Conservation (phyloP, 2,888 invertebrate genomes). For the Silvanus unidentatus region DNA sequence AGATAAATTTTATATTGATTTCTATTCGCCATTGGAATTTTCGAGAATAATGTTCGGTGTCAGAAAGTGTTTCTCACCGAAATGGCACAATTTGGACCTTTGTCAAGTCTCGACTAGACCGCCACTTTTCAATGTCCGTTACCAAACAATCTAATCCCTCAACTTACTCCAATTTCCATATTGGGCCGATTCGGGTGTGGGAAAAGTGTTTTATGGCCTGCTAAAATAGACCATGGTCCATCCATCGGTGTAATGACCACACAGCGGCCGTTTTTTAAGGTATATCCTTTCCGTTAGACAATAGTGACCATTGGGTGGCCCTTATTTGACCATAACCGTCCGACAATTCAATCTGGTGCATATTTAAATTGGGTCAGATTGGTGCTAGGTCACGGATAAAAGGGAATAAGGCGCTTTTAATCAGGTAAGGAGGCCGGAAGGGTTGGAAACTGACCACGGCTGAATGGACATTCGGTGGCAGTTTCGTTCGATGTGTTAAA, state of each 20-base stretch:
- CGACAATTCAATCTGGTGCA: not conserved
- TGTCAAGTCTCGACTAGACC: too few relatives aligned
- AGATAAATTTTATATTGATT: too few relatives aligned
- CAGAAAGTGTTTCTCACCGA: too few relatives aligned
- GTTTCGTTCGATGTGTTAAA: slow-evolving; percentile 9
- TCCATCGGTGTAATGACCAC: not conserved
- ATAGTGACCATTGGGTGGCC: slow-evolving; percentile 24
- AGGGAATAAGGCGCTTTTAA: slow-evolving; percentile 31
- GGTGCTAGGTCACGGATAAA: slow-evolving; percentile 29
- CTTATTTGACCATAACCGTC: slow-evolving; percentile 16
- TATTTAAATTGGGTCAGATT: slow-evolving; percentile 38
- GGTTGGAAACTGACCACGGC: slow-evolving; percentile 9
- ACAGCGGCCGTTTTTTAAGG: not conserved
- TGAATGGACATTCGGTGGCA: slow-evolving; percentile 10
- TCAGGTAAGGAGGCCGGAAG: slow-evolving; percentile 6
- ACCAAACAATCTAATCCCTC: too few relatives aligned
- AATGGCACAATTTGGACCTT: too few relatives aligned
- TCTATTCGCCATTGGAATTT: too few relatives aligned
- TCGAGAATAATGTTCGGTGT: too few relatives aligned
- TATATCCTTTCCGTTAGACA: not conserved
- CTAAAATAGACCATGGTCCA: not conserved
- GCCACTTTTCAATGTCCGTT: too few relatives aligned
- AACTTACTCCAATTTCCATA: too few relatives aligned
- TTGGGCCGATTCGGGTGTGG: too few relatives aligned
- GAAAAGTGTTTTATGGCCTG: too few relatives aligned